Evolutionary conservation across 2,888 invertebrate genomes (phyloP).

Genomic region (Epinotia bilunana): DNA sequence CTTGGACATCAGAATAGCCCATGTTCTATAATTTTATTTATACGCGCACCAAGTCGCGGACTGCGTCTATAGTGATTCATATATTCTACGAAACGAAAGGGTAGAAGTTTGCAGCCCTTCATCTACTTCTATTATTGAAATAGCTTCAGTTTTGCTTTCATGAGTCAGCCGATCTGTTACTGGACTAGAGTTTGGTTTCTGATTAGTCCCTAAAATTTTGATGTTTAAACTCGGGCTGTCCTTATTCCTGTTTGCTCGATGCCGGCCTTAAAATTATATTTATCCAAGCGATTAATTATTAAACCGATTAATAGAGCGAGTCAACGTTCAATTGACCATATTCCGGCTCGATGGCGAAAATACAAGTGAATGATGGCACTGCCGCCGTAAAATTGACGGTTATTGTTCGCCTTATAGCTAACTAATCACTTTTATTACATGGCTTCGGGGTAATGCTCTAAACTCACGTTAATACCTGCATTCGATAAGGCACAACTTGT

Average conservation of each 20-base stretch:
- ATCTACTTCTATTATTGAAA: too few species aligned
- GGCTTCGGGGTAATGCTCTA: slow-evolving; percentile 11
- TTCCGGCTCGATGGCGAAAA: slow-evolving; percentile 28
- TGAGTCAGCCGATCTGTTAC: too few species aligned
- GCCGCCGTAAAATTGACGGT: slow-evolving; percentile 41
- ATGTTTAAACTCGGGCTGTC: neutral
- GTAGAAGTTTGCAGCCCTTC: too few species aligned
- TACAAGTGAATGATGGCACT: slow-evolving; percentile 38
- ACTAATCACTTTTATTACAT: slow-evolving; percentile 38
- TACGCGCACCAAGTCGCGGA: too few species aligned
- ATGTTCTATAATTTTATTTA: too few species aligned
- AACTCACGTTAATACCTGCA: neutral
- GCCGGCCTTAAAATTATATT: neutral
- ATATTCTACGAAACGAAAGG: too few species aligned
- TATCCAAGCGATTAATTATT: slow-evolving; percentile 5
- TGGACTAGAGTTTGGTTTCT: too few species aligned
- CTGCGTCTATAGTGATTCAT: too few species aligned
- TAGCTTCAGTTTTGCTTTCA: too few species aligned
- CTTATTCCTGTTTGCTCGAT: too few species aligned
- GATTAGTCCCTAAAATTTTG: too few species aligned
- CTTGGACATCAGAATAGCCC: too few species aligned
- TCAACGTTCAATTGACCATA: slow-evolving; percentile 34
- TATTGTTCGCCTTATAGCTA: slow-evolving; percentile 36
- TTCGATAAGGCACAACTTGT: neutral
- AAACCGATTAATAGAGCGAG: slow-evolving; percentile 23